A percentile compares a stretch with the other conserved stretches of the same genome.
phyloP scores from a whole-genome alignment of 2,113 vertebrate genomes.

The Chaetura pelagica region DNA sequence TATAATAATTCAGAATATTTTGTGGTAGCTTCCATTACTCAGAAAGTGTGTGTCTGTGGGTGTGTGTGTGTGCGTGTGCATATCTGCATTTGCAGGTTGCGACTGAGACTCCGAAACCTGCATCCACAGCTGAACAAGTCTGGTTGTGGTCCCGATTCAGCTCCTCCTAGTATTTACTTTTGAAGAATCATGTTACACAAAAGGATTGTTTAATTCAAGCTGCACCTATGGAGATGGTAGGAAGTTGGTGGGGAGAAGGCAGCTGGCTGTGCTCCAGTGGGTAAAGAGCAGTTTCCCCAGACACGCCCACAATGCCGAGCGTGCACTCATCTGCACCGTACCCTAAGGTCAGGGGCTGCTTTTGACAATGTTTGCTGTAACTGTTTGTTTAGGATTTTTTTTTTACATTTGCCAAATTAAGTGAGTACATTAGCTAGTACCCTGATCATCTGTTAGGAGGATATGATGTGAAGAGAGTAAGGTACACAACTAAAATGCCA shows the following conservation, averaged over 20 bases:
- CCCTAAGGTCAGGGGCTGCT: neutral
- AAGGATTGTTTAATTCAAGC: neutral
- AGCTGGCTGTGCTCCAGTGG: neutral
- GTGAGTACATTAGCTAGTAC: neutral
- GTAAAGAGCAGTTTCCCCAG: neutral
- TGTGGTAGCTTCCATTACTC: neutral
- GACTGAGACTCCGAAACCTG: neutral
- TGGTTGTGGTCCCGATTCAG: neutral
- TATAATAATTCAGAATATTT: neutral
- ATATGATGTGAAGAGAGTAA: neutral
- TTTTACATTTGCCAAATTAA: neutral
- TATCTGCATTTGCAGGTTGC: neutral
- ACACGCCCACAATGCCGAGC: neutral
- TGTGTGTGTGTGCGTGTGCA: accelerated
- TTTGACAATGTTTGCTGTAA: neutral
- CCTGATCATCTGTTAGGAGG: neutral
- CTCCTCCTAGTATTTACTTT: neutral
- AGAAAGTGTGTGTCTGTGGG: neutral
- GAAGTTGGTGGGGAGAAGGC: neutral
- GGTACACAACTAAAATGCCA: neutral
- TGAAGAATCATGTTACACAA: neutral
- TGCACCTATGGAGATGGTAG: neutral
- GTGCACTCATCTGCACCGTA: neutral
- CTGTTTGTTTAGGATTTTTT: neutral
- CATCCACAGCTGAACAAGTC: neutral